Evolutionary conservation across 1,140 invertebrate species (phyloP).

Genomic region (Elysia chlorotica): DNA sequence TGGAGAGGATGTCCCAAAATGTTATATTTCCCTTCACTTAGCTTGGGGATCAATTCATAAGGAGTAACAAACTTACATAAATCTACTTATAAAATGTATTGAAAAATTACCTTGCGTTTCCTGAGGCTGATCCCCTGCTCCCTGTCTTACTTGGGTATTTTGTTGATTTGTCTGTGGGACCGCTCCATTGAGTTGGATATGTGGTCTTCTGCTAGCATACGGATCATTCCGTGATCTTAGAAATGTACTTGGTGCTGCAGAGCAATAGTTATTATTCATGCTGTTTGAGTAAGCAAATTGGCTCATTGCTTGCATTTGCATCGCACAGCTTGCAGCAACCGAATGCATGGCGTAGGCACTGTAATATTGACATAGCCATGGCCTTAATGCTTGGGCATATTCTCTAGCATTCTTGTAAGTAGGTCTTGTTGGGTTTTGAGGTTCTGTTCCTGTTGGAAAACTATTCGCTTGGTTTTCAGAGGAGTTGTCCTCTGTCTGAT

Average conservation of each 20-base stretch:
- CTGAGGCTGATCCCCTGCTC: too few relatives aligned
- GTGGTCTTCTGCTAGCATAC: background rate
- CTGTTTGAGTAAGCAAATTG: conserved; percentile 18
- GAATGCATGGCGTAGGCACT: conserved; percentile 25
- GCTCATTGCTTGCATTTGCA: conserved; percentile 7
- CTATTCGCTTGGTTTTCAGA: too few relatives aligned
- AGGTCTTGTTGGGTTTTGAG: too few relatives aligned
- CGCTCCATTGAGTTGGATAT: background rate
- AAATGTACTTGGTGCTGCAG: conserved; percentile 11
- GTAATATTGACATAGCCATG: conserved; percentile 47
- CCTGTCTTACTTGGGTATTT: background rate
- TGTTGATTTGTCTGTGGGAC: background rate
- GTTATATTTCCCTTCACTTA: background rate
- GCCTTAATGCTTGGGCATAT: conserved; percentile 41
- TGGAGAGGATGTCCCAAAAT: background rate
- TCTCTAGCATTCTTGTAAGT: conserved; percentile 40
- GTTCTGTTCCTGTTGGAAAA: too few relatives aligned
- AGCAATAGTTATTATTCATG: conserved; percentile 27
- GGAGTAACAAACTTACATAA: background rate
- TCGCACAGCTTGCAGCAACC: background rate
- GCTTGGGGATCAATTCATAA: background rate
- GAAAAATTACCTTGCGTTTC: background rate
- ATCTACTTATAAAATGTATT: background rate
- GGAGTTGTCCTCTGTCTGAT: too few relatives aligned
- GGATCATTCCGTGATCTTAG: background rate